phyloP scores from a whole-genome alignment of 2,113 vertebrate genomes.

The Desmodus rotundus region DNA sequence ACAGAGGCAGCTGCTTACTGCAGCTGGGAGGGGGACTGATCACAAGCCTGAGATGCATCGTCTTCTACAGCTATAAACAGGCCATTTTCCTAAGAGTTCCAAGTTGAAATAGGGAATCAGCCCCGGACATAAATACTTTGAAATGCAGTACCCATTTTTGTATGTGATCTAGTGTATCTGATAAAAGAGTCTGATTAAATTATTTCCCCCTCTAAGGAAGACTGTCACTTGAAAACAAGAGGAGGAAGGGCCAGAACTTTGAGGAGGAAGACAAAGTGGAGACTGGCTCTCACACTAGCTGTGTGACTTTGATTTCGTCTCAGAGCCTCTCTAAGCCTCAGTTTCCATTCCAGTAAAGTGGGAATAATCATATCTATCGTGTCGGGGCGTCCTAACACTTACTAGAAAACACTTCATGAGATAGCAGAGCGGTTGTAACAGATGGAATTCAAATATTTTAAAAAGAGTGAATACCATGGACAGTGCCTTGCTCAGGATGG shows the following conservation, averaged over 20 bases:
- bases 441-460: neutral
- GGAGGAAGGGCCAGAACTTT: neutral
- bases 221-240: neutral
- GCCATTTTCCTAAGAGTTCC: neutral
- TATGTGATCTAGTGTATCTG: neutral
- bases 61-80: neutral
- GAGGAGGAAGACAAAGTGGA: neutral
- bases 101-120: neutral
- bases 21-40: neutral
- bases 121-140: slow-evolving; percentile 10
- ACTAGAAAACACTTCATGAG: neutral
- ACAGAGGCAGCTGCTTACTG: neutral
- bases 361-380: neutral
- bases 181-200: neutral
- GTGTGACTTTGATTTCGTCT: neutral
- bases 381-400: neutral
- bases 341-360: neutral
- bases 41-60: neutral
- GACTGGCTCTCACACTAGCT: neutral
- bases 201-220: neutral
- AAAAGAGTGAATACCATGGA: neutral
- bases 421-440: neutral
- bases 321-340: neutral
- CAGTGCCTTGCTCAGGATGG: neutral
- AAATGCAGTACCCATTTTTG: neutral